Percentiles rank a stretch among this genome's conserved stretches.
Conservation (phyloP, 2,113 vertebrate genomes). For the Trematomus loennbergii region DNA sequence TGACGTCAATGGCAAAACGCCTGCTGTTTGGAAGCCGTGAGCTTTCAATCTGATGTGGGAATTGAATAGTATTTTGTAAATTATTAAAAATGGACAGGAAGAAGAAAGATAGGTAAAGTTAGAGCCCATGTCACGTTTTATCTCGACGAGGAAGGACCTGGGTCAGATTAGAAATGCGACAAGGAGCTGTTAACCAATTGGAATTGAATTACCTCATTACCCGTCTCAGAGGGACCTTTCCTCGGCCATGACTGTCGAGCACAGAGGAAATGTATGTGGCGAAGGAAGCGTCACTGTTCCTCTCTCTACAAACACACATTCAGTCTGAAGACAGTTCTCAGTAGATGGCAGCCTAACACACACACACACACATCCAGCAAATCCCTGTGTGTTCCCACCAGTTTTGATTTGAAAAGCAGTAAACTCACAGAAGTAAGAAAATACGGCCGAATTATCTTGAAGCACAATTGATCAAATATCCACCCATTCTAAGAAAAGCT, state of each 20-base stretch:
- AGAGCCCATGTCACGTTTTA: constrained; percentile 19
- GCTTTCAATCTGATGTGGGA: not conserved
- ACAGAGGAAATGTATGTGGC: constrained; percentile 18
- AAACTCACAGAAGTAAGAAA: not conserved
- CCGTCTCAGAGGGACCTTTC: constrained; percentile 49
- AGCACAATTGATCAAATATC: not conserved
- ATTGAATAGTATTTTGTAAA: not conserved
- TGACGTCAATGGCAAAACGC: not conserved
- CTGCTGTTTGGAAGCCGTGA: not conserved
- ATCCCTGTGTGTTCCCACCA: constrained; percentile 4
- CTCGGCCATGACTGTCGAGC: constrained; percentile 18
- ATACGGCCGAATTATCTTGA: not conserved
- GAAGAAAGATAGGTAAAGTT: not conserved
- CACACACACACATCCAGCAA: constrained; percentile 15
- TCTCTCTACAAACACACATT: constrained; percentile 35
- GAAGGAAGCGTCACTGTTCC: constrained; percentile 25
- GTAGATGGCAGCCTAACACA: constrained; percentile 76
- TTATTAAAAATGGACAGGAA: not conserved
- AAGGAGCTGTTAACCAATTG: constrained; percentile 43
- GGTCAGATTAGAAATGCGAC: constrained; percentile 24
- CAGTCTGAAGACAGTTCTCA: constrained; percentile 47
- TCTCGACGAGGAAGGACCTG: not conserved
- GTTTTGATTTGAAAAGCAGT: not conserved
- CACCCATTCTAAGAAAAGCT: not conserved
- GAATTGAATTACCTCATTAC: constrained; percentile 56